A percentile compares a stretch with the other conserved stretches of the same genome.
Conservation (phyloP, 2,888 invertebrate genomes). For the Craniophora ligustri region DNA sequence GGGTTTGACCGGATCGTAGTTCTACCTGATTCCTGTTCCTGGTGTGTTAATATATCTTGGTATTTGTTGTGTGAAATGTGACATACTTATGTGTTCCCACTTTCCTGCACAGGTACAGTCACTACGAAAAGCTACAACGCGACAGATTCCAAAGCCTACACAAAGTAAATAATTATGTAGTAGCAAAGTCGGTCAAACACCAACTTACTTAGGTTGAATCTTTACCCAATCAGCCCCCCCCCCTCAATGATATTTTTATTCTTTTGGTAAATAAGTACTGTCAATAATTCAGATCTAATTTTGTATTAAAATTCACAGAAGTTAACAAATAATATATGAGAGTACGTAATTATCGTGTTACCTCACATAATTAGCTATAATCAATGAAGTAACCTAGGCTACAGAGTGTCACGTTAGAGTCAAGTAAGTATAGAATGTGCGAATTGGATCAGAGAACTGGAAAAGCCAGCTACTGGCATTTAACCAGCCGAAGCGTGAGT, state of each 20-base stretch:
- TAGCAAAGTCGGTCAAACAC: too few species aligned
- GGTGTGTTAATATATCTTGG: slow-evolving; percentile 79
- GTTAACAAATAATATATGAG: neutral
- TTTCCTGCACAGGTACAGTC: slow-evolving; percentile 2
- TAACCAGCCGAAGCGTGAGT: slow-evolving; percentile 85
- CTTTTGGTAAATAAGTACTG: neutral
- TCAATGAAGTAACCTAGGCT: slow-evolving; percentile 51
- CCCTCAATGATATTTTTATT: too few species aligned
- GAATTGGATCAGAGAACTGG: slow-evolving; percentile 86
- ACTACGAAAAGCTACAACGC: neutral
- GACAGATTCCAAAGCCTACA: neutral
- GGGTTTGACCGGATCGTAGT: slow-evolving; percentile 88
- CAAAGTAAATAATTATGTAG: too few species aligned
- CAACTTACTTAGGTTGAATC: neutral
- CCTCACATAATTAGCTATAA: slow-evolving; percentile 41
- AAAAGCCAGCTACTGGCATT: slow-evolving; percentile 87
- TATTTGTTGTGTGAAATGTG: slow-evolving; percentile 67
- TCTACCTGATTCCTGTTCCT: slow-evolving; percentile 89
- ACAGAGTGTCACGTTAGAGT: slow-evolving; percentile 60
- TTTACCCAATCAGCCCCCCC: too few species aligned
- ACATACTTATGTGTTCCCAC: slow-evolving; percentile 34
- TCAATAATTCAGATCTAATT: neutral
- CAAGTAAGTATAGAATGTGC: slow-evolving; percentile 77
- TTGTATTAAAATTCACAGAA: neutral
- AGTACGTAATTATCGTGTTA: slow-evolving; percentile 11